A percentile compares a stretch with the other conserved stretches of the same genome.
phyloP scores from a whole-genome alignment of 1,140 invertebrate species.

The Monomorium pharaonis region DNA sequence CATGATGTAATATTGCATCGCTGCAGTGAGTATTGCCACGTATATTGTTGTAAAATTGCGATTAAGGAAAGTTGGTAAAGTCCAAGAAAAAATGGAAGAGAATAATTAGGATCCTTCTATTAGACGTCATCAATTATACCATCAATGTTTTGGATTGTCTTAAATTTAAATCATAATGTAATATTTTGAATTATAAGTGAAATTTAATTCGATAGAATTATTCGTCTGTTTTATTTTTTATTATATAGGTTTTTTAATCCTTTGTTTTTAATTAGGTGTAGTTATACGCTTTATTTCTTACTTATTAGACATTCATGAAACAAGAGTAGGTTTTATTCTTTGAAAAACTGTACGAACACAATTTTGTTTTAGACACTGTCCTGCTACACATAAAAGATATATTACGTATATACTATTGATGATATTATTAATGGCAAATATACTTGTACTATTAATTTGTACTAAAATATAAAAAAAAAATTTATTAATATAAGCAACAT shows the following conservation, averaged over 20 bases:
- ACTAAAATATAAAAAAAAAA: neutral
- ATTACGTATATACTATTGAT: neutral
- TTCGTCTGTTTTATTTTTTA: neutral
- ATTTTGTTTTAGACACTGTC: too few species aligned
- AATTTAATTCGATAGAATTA: neutral
- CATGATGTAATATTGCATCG: slow-evolving; percentile 58
- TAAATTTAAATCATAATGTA: neutral
- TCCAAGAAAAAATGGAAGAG: neutral
- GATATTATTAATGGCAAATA: too few species aligned
- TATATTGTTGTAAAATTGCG: slow-evolving; percentile 36
- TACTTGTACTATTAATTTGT: too few species aligned
- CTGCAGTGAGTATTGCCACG: slow-evolving; percentile 33
- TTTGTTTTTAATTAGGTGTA: neutral
- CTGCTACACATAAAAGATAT: neutral
- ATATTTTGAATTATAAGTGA: neutral
- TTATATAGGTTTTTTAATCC: neutral
- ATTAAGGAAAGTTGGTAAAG: slow-evolving; percentile 58
- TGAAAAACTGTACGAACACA: neutral
- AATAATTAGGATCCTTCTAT: slow-evolving; percentile 41
- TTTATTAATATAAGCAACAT: neutral
- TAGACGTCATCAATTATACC: neutral
- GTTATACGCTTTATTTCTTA: neutral
- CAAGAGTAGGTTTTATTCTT: neutral
- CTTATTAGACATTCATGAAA: neutral
- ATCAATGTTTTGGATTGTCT: neutral